Base-by-base conservation (phyloP, 1,140 invertebrate species). In the Ectropis grisescens region DNA sequence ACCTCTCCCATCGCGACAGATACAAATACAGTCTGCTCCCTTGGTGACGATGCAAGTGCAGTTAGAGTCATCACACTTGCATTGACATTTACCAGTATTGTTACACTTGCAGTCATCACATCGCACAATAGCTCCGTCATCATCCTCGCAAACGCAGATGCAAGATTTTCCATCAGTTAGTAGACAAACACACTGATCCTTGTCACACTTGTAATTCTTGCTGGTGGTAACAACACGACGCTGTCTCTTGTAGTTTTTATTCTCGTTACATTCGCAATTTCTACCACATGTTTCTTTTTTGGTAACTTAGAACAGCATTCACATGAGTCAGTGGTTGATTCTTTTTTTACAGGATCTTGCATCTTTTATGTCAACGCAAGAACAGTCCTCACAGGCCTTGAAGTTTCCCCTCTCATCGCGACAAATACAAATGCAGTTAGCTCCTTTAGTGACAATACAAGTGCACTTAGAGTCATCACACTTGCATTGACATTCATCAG, bases 51-150 rank as follows among this genome's bases (percentile, higher is more conserved):
- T 39, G 26, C 53, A 59, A 25, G 50, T 19, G 22, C 59, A 5
- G 19, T 22, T 22, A n/a, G n/a, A 4, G 9, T 22, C 19, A 9
- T 24, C 36, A 19, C 47, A 44, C 12, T 45, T 39, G 14, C 40
- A 37, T n/a, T 34, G 37, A 32, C 8, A 15, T 27, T n/a, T 28
- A 27, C n/a, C n/a, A n/a, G n/a, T n/a, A n/a, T n/a, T n/a, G n/a
- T 19, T 11, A 15, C 56, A 62, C 5, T 44, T 41, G 34, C 58
- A 65, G 11, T 54, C 52, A 16, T 57, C 33, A 13, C 59, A 56
- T 2, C 13, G 32, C 0, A 47, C 26, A 12, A 60, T 47, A 2
- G 55, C 44, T 1, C 47, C 52, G n/a, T 54, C 42, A 0, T 23
- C 37, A 29, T 65, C 41, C 7, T 45, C 10, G 24, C 42, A 52